Percentiles rank a stretch among this genome's conserved stretches.
Evolutionary conservation across 1,140 invertebrate species (phyloP).

Genomic region (Formica exsecta): DNA sequence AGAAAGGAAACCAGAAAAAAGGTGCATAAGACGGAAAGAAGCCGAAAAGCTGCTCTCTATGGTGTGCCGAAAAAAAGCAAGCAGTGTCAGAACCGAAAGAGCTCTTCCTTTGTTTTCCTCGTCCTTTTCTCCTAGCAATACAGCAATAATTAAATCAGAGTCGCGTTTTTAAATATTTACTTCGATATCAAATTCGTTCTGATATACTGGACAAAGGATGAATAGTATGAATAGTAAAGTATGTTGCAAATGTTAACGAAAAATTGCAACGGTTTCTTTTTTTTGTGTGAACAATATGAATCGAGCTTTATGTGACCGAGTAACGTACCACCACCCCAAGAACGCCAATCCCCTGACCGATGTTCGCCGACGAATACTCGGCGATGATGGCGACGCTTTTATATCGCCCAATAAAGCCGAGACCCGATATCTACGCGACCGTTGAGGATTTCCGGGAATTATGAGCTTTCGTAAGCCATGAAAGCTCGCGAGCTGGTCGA

Average conservation of each 20-base stretch:
- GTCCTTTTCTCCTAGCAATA: neutral
- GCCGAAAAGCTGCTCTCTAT: constrained; percentile 68
- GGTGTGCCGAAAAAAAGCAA: neutral
- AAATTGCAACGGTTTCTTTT: neutral
- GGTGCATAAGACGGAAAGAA: constrained; percentile 34
- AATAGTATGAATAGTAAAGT: too few species aligned
- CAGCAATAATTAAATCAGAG: neutral
- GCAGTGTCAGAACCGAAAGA: constrained; percentile 1
- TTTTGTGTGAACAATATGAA: neutral
- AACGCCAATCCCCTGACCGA: constrained; percentile 9
- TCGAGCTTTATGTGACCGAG: constrained; percentile 35
- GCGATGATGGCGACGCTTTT: constrained; percentile 50
- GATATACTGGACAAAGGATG: too few species aligned
- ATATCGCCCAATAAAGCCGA: constrained; percentile 62
- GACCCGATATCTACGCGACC: constrained; percentile 56
- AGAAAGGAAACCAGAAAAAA: constrained; percentile 39
- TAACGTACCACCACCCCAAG: neutral
- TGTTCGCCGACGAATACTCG: constrained; percentile 28
- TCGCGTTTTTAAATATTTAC: neutral
- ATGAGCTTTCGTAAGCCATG: constrained; percentile 36
- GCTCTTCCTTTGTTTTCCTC: neutral
- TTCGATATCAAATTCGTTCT: too few species aligned
- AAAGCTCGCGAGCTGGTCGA: constrained; percentile 1
- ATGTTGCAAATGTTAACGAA: neutral
- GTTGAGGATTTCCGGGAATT: constrained; percentile 47